These are phyloP conservation scores for Brachionus paranguensis DNA, from an alignment of 1,140 invertebrate genomes.

Conservation along the genomic window DNA sequence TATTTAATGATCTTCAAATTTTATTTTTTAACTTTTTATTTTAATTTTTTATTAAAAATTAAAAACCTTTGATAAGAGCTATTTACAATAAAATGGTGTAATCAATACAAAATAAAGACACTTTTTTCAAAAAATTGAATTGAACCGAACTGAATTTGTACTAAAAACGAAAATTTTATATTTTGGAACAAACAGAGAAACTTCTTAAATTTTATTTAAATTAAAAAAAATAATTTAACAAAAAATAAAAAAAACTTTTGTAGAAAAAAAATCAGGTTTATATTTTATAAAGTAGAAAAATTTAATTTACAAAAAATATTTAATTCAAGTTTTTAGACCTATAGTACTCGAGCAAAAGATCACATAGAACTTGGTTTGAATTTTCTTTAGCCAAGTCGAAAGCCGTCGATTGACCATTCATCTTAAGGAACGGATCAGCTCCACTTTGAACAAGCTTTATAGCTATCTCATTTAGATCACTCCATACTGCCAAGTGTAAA, in stretches of 20 bases:
- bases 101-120: no score
- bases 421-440: constrained; percentile 47
- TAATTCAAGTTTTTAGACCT: background rate
- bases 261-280: background rate
- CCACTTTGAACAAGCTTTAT: constrained; percentile 46
- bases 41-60: no score
- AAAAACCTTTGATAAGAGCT: no score
- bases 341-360: background rate
- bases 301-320: background rate
- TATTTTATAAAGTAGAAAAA: background rate
- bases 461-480: constrained; percentile 46
- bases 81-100: no score
- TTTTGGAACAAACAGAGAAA: background rate
- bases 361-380: constrained; percentile 22
- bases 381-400: constrained; percentile 48
- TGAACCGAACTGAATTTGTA: no score
- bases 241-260: background rate
- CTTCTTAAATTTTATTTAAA: background rate
- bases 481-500: constrained; percentile 52
- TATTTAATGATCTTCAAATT: no score
- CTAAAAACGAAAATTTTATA: background rate
- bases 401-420: constrained; percentile 47
- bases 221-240: background rate
- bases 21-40: no score
- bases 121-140: no score